Evolutionary conservation across 2,888 invertebrate genomes (phyloP), one percentile per base, ranked within the genome.

Genomic region (Gastracanthus pulcherrimus): DNA sequence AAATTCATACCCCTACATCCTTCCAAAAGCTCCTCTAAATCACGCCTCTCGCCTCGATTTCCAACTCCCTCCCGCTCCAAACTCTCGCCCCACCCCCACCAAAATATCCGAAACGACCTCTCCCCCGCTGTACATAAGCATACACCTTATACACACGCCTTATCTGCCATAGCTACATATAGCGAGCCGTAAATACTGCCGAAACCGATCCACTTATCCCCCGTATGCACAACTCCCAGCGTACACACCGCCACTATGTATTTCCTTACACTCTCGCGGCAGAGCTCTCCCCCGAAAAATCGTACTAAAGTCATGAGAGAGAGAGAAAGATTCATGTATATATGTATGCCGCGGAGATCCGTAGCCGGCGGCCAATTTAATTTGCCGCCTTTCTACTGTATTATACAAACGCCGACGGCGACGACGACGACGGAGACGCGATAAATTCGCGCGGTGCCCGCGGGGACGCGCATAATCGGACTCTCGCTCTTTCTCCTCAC

Each of bases 331-430:
- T 36, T 31, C 31, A 3, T 11, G 58, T 38, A 1, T 19, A 26
- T 13, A 19, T 19, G 11, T n/a, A n/a, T n/a, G n/a, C n/a, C n/a
- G n/a, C n/a, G n/a, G n/a, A n/a, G n/a, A n/a, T n/a, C n/a, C n/a
- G n/a, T n/a, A n/a, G 29, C 48, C 51, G 45, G 80, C 11, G 71
- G 66, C 71, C 80, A 81, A 81, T 81, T 81, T 81, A 76, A 81
- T 81, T 81, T 76, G 71, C 31, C 31, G 55, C 41, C n/a, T 38
- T 23, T n/a, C n/a, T n/a, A n/a, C n/a, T 26, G 11, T 31, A 41
- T 62, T 67, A 41, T 58, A 60, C 38, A n/a, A n/a, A 4, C 55
- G 31, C 31, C 6, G 13, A 31, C n/a, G n/a, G 45, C 6, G 31
- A 3, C 6, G n/a, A 45, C 38, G 29, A 75, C 29, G 62, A 41